Conservation (phyloP, 2,113 vertebrate species). For the Nipponia nippon region DNA sequence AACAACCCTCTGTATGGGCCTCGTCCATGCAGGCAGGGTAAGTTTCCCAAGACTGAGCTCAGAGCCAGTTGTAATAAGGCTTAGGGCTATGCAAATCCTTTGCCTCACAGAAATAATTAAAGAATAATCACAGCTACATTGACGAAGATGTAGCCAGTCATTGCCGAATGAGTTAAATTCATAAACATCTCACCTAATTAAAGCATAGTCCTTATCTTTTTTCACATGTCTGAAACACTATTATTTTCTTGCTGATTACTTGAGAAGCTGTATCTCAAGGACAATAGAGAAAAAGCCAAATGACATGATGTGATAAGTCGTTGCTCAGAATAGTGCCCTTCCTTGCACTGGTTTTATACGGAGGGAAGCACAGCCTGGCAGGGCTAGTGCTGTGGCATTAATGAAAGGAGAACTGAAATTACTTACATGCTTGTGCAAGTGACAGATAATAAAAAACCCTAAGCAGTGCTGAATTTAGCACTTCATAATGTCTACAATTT, state of each 20-base stretch:
- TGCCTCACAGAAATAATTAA: neutral
- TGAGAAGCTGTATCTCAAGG: neutral
- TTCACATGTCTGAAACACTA: neutral
- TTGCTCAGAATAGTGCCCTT: neutral
- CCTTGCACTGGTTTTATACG: neutral
- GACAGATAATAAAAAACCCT: neutral
- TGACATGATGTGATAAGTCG: neutral
- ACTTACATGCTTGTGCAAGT: neutral
- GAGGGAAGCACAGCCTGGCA: neutral
- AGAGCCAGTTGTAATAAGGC: neutral
- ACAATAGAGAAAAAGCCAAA: neutral
- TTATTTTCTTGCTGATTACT: neutral
- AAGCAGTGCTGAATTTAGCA: neutral
- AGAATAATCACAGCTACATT: neutral
- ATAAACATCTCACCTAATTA: neutral
- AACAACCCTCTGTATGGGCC: neutral
- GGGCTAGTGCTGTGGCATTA: neutral
- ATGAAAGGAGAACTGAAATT: neutral
- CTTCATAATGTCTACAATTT: neutral
- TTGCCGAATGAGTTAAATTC: neutral
- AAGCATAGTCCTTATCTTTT: neutral
- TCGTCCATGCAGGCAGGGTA: neutral
- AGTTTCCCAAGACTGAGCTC: neutral
- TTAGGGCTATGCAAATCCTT: neutral
- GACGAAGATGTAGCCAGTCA: neutral